phyloP scores from a whole-genome alignment of 2,797 vertebrate genomes.

The Chelon auratus region DNA sequence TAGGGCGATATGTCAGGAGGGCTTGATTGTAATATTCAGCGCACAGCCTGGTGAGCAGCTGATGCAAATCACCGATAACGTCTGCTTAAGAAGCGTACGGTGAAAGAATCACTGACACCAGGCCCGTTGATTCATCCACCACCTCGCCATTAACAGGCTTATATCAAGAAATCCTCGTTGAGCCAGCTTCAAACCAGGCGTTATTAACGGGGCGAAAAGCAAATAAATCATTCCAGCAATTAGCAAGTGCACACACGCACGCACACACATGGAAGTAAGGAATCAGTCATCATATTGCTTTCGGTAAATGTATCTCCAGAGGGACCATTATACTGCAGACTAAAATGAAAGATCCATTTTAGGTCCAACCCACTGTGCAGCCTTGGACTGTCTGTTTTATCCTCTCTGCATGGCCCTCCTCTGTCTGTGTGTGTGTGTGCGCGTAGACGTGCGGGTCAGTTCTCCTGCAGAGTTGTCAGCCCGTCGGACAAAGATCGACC shows the following conservation, averaged over 20 bases:
- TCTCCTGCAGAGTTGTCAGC: constrained; percentile 44
- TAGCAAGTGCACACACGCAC: constrained; percentile 21
- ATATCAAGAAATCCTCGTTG: constrained; percentile 25
- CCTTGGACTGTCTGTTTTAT: constrained; percentile 35
- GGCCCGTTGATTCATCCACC: constrained; percentile 28
- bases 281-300: constrained; percentile 25
- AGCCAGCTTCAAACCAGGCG: constrained; percentile 12
- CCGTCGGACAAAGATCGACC: constrained; percentile 39
- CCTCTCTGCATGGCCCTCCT: constrained; percentile 20
- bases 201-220: constrained; percentile 26
- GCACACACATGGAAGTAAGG: constrained; percentile 10
- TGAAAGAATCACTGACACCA: constrained; percentile 40
- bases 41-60: constrained; percentile 54
- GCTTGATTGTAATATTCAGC: constrained; percentile 58
- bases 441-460: constrained; percentile 8
- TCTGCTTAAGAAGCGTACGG: constrained; percentile 27
- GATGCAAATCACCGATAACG: constrained; percentile 59
- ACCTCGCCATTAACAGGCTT: constrained; percentile 25
- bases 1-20: constrained; percentile 20
- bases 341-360: constrained; percentile 65
- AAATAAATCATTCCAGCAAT: constrained; percentile 55
- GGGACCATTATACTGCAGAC: constrained; percentile 36
- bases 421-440: constrained; percentile 12
- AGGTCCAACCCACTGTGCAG: constrained; percentile 37
- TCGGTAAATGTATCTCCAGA: constrained; percentile 45